Conservation (phyloP, 2,113 vertebrate species). For the Rhagologus leucostigma region DNA sequence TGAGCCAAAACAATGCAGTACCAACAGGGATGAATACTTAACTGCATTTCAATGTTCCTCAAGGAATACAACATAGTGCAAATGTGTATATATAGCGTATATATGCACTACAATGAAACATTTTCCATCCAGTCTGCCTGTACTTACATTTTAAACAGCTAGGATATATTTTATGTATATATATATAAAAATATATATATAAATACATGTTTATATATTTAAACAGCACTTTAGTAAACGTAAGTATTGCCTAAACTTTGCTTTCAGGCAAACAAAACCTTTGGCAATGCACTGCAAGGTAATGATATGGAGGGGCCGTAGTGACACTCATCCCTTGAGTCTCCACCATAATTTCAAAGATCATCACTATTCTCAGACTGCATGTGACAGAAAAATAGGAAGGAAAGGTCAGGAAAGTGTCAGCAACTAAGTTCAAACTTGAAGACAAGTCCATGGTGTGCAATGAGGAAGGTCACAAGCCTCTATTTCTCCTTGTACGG, state of each 20-base stretch:
- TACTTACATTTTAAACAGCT: neutral
- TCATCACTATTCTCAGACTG: neutral
- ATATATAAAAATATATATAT: neutral
- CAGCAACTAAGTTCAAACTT: neutral
- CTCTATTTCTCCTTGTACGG: neutral
- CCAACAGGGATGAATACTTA: neutral
- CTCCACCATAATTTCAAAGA: neutral
- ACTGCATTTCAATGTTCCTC: neutral
- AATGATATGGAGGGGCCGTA: neutral
- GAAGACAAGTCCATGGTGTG: neutral
- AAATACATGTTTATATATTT: neutral
- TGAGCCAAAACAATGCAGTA: neutral
- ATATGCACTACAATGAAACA: neutral
- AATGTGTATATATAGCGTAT: neutral
- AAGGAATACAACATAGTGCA: neutral
- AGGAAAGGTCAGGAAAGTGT: neutral
- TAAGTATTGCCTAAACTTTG: neutral
- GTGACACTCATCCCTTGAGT: neutral
- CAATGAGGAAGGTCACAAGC: neutral
- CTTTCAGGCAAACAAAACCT: neutral
- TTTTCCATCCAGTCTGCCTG: neutral
- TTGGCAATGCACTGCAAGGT: neutral
- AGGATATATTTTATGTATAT: neutral
- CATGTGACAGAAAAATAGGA: slow-evolving; percentile 6
- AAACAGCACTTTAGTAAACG: neutral